These are phyloP conservation scores for Stenolophus ochropezus DNA, from an alignment of 2,888 invertebrate species.

Conservation along the genomic window DNA sequence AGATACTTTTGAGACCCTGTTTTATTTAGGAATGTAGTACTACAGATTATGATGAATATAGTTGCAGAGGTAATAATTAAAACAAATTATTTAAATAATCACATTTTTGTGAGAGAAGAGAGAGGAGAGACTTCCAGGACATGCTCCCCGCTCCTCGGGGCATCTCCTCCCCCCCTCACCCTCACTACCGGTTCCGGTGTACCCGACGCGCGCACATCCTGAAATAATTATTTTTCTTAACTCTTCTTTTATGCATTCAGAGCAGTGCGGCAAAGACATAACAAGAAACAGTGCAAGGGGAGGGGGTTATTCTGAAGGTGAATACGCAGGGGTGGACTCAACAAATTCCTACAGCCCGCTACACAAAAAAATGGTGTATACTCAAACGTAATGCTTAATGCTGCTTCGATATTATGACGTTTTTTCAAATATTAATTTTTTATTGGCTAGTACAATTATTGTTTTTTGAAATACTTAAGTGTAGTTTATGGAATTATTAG, in stretches of 20 bases:
- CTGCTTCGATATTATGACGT: too few relatives aligned
- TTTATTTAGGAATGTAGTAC: too few relatives aligned
- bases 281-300: slow-evolving; percentile 32
- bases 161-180: not conserved
- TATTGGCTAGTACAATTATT: too few relatives aligned
- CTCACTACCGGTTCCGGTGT: not conserved
- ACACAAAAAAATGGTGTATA: not conserved
- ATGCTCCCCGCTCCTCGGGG: not conserved
- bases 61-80: too few relatives aligned
- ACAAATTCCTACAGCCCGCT: not conserved
- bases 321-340: not conserved
- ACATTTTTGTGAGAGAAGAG: not conserved
- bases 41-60: too few relatives aligned
- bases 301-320: not conserved
- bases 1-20: too few relatives aligned
- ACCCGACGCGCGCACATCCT: slow-evolving; percentile 33
- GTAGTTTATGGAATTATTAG: too few relatives aligned
- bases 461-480: too few relatives aligned
- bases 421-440: too few relatives aligned
- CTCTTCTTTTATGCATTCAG: slow-evolving; percentile 51
- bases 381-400: too few relatives aligned
- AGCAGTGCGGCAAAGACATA: slow-evolving; percentile 31
- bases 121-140: not conserved
- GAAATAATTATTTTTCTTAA: slow-evolving; percentile 56
- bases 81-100: too few relatives aligned